Conservation (phyloP, 2,888 invertebrate species). For the Catotricha subobsoleta region DNA sequence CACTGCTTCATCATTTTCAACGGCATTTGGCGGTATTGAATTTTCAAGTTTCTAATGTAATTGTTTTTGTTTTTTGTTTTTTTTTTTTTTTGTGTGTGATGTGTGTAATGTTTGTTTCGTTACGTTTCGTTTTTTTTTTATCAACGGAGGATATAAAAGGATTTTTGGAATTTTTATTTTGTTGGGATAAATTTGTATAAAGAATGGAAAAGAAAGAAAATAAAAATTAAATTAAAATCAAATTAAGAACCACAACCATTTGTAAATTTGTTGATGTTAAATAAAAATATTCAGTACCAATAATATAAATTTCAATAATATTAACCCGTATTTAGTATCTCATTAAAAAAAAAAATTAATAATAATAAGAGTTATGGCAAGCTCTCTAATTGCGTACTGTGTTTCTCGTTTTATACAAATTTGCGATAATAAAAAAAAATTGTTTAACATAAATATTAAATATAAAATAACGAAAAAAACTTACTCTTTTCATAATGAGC, state of each 20-base stretch:
- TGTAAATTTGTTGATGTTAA: no score
- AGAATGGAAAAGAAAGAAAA: constrained; percentile 17
- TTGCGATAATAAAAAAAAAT: constrained; percentile 5
- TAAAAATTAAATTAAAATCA: constrained; percentile 18
- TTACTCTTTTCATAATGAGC: constrained; percentile 81
- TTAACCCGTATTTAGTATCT: no score
- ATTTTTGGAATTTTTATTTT: constrained; percentile 1
- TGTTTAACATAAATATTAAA: background rate
- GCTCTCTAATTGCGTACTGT: no score
- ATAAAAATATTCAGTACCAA: no score
- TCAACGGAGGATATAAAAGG: constrained; percentile 2
- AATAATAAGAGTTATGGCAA: no score
- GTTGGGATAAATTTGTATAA: constrained; percentile 10
- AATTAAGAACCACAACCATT: constrained; percentile 30
- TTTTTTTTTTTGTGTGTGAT: background rate
- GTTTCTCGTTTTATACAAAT: no score
- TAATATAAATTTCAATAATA: no score
- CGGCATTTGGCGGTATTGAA: background rate
- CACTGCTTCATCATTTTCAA: constrained; percentile 57
- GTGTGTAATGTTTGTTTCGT: background rate
- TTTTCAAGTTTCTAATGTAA: constrained; percentile 4
- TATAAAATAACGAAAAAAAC: constrained; percentile 22
- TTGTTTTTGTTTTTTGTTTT: background rate
- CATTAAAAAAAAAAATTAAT: no score
- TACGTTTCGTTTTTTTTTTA: background rate